Conservation (phyloP, 2,888 invertebrate species). For the Limulus polyphemus region DNA sequence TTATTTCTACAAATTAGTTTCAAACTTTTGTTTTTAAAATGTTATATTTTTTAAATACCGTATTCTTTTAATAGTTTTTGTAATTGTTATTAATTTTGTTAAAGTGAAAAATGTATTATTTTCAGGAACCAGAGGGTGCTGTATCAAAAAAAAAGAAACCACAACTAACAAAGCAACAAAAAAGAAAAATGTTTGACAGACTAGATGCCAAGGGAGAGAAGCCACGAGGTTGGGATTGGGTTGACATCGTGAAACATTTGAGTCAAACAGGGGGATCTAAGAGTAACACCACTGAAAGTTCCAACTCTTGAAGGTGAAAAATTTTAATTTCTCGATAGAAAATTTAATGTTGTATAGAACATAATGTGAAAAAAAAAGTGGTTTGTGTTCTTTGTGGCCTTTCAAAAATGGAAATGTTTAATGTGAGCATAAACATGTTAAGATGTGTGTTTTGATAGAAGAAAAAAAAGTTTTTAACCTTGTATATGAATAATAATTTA, state of each 20-base stretch:
- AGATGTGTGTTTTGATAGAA: too few species aligned
- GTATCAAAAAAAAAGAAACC: constrained; percentile 43
- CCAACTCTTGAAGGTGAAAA: too few species aligned
- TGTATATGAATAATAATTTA: too few species aligned
- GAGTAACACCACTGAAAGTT: too few species aligned
- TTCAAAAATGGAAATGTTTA: too few species aligned
- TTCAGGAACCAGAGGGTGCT: constrained; percentile 28
- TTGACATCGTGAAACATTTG: constrained; percentile 89
- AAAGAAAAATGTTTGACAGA: constrained; percentile 72
- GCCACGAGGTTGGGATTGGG: constrained; percentile 86
- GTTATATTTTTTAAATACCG: neutral
- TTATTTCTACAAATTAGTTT: constrained; percentile 36
- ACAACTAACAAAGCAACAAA: constrained; percentile 80
- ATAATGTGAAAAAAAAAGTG: too few species aligned
- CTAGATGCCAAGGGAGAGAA: constrained; percentile 64
- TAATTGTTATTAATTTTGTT: neutral
- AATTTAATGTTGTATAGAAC: too few species aligned
- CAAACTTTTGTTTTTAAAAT: neutral
- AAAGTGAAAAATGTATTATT: neutral
- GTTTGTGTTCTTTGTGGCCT: too few species aligned
- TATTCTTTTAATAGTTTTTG: neutral
- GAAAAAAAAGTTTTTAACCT: too few species aligned
- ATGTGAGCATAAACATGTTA: too few species aligned
- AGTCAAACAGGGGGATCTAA: constrained; percentile 53
- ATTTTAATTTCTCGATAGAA: too few species aligned